Conservation (phyloP, 1,140 invertebrate genomes). For the Popillia japonica region DNA sequence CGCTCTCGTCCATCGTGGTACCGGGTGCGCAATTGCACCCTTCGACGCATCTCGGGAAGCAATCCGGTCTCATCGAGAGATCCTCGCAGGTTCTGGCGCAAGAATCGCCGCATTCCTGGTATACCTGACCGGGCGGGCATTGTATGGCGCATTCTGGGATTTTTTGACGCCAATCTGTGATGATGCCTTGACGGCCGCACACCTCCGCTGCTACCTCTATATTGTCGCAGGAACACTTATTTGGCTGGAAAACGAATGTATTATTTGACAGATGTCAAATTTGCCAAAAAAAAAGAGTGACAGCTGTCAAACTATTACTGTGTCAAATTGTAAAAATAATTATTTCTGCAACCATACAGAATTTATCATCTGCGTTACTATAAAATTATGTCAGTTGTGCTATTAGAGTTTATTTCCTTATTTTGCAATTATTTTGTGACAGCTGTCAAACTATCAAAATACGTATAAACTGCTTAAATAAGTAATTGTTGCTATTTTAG, state of each 20-base stretch:
- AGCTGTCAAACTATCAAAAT: no score
- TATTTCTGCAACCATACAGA: no score
- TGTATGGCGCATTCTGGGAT: not conserved
- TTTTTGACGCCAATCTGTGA: not conserved
- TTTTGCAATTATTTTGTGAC: no score
- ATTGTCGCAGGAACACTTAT: not conserved
- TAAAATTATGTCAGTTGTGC: no score
- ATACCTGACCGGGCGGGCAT: not conserved
- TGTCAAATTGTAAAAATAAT: no score
- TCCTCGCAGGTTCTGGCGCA: constrained; percentile 9
- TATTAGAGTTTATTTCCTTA: no score
- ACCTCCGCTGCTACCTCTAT: not conserved
- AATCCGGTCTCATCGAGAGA: not conserved
- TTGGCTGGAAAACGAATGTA: not conserved
- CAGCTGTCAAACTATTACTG: no score
- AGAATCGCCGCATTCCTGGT: not conserved
- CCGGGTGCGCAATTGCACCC: not conserved
- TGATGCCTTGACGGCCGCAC: not conserved
- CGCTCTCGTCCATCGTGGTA: not conserved
- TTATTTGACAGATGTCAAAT: not conserved
- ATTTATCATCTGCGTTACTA: no score
- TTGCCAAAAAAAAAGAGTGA: no score
- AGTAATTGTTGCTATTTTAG: no score
- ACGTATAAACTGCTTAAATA: no score
- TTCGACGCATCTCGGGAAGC: not conserved